Conservation (phyloP, 2,888 invertebrate genomes). For the Eilema caniola region DNA sequence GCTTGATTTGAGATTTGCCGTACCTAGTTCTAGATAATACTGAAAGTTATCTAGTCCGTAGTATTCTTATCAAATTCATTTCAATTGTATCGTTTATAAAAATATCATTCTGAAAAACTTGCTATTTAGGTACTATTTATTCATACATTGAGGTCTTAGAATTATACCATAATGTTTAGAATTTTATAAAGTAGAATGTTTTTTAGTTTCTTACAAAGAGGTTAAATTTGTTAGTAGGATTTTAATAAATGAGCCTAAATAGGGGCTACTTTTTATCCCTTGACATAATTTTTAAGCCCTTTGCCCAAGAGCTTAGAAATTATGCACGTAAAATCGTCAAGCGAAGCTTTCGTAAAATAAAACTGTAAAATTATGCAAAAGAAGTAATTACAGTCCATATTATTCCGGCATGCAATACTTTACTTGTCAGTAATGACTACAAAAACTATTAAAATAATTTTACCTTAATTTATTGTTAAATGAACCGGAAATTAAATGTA, state of each 20-base stretch:
- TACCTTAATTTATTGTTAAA: conserved; percentile 17
- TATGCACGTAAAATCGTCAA: neutral
- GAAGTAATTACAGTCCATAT: neutral
- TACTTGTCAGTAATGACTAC: neutral
- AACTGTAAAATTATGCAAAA: neutral
- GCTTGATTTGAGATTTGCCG: neutral
- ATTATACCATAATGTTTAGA: too few species aligned
- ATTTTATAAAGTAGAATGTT: neutral
- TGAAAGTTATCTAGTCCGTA: too few species aligned
- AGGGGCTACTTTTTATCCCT: neutral
- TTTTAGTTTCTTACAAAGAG: neutral
- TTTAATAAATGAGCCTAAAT: neutral
- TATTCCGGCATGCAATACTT: neutral
- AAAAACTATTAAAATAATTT: neutral
- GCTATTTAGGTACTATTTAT: too few species aligned
- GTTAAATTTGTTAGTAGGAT: neutral
- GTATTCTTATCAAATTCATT: neutral
- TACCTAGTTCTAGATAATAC: too few species aligned
- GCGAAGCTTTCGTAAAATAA: neutral
- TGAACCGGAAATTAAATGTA: conserved; percentile 51
- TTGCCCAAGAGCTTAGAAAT: neutral
- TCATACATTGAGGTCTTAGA: too few species aligned
- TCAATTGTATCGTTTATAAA: too few species aligned
- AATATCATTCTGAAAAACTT: too few species aligned
- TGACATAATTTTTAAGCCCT: too few species aligned